phyloP scores from a whole-genome alignment of 2,113 vertebrate genomes.

The Pungitius pungitius region DNA sequence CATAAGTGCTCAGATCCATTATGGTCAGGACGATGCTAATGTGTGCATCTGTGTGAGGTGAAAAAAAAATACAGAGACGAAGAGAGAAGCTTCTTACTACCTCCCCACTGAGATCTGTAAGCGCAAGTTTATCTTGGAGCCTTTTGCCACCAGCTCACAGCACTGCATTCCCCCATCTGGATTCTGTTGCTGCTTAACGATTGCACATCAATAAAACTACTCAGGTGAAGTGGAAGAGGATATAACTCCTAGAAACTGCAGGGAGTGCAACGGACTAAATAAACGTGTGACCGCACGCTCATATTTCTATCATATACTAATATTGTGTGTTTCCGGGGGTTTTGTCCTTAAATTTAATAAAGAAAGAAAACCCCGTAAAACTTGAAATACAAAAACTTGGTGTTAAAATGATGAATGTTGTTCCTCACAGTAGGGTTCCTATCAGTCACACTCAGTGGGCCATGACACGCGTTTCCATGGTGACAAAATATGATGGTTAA shows the following conservation, averaged over 20 bases:
- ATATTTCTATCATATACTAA: no score
- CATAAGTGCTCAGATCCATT: slow-evolving; percentile 32
- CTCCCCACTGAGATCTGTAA: background rate
- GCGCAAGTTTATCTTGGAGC: slow-evolving; percentile 13
- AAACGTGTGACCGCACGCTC: background rate
- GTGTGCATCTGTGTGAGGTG: slow-evolving; percentile 9
- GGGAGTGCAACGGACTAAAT: background rate
- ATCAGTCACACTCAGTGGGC: slow-evolving; percentile 8
- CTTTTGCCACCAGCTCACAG: slow-evolving; percentile 36
- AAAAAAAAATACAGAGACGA: background rate
- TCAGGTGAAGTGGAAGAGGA: slow-evolving; percentile 14
- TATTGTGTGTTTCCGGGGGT: no score
- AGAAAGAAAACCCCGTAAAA: background rate
- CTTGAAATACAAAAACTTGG: background rate
- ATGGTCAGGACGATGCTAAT: slow-evolving; percentile 18
- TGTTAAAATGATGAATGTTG: background rate
- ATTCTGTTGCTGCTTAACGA: slow-evolving; percentile 26
- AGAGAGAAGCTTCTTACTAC: slow-evolving; percentile 11
- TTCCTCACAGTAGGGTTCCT: background rate
- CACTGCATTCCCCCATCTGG: background rate
- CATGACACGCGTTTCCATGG: slow-evolving; percentile 29
- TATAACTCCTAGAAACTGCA: background rate
- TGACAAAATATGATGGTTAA: slow-evolving; percentile 24
- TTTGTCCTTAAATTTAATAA: no score
- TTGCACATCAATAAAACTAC: slow-evolving; percentile 36